A percentile compares a stretch with the other conserved stretches of the same genome.
phyloP scores from a whole-genome alignment of 1,140 invertebrate species.

The Drosophila pseudoananassae region DNA sequence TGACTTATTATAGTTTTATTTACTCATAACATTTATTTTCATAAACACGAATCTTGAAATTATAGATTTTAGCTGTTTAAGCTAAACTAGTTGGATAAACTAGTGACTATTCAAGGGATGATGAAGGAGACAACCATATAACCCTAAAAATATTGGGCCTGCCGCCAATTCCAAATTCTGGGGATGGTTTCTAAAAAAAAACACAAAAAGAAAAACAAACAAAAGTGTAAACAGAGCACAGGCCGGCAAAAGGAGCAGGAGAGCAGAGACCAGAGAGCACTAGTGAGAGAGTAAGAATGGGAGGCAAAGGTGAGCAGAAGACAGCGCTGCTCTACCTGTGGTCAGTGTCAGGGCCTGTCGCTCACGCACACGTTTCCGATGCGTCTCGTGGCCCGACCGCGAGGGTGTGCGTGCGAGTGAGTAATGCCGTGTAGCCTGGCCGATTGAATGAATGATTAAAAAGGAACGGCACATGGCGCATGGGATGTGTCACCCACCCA shows the following conservation, averaged over 20 bases:
- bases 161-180: constrained; percentile 32
- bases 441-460: constrained; percentile 66
- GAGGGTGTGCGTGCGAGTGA: constrained; percentile 37
- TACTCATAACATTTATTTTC: neutral
- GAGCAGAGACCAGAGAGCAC: constrained; percentile 1
- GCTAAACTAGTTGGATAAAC: no score
- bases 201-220: constrained; percentile 7
- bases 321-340: constrained; percentile 55
- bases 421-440: constrained; percentile 33
- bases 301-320: constrained; percentile 33
- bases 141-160: constrained; percentile 16
- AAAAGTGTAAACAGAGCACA: constrained; percentile 72
- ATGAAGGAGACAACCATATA: no score
- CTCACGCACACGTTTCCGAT: constrained; percentile 47
- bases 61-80: no score
- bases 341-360: constrained; percentile 72
- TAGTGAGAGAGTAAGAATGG: neutral
- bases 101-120: no score
- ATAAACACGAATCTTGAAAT: no score
- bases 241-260: constrained; percentile 47
- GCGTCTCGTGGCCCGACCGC: neutral
- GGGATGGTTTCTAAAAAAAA: neutral
- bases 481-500: constrained; percentile 58
- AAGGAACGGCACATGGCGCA: constrained; percentile 44
- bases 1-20: no score